phyloP scores from a whole-genome alignment of 2,113 vertebrate species.

The Poicephalus meyeri region DNA sequence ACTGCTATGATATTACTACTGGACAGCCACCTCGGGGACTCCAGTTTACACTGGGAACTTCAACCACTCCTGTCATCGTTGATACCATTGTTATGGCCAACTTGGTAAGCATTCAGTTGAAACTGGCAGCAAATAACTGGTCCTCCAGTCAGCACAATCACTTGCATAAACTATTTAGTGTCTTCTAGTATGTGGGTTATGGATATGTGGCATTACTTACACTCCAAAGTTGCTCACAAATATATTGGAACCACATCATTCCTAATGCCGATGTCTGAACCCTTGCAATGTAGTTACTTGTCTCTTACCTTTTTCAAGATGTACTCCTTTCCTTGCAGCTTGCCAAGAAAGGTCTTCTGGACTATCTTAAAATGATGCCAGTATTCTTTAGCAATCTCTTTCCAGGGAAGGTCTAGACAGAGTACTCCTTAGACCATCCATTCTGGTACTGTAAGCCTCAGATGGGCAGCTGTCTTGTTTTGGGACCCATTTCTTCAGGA shows the following conservation, averaged over 20 bases:
- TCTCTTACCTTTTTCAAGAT: not conserved
- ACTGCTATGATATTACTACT: constrained; percentile 96
- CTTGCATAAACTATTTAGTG: rapidly evolving
- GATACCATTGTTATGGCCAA: constrained; percentile 99
- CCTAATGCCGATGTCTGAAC: not conserved
- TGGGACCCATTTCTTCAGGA: not conserved
- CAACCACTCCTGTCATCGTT: constrained; percentile 83
- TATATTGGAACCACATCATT: not conserved
- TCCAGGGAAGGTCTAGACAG: not conserved
- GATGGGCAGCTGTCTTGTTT: not conserved
- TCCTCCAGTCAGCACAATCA: not conserved
- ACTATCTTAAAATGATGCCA: not conserved
- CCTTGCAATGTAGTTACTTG: not conserved
- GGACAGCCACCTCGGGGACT: constrained; percentile 95
- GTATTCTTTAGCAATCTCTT: not conserved
- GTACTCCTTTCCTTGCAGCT: not conserved
- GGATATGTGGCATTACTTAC: not conserved
- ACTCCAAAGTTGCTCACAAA: not conserved
- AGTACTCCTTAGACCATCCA: not conserved
- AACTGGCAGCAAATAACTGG: not conserved
- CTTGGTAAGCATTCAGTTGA: constrained; percentile 72
- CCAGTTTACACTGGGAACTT: constrained; percentile 93
- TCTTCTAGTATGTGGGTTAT: not conserved
- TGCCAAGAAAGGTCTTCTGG: not conserved
- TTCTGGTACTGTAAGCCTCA: not conserved